Conservation (phyloP, 2,797 vertebrate species). For the Crocidura indochinensis region DNA sequence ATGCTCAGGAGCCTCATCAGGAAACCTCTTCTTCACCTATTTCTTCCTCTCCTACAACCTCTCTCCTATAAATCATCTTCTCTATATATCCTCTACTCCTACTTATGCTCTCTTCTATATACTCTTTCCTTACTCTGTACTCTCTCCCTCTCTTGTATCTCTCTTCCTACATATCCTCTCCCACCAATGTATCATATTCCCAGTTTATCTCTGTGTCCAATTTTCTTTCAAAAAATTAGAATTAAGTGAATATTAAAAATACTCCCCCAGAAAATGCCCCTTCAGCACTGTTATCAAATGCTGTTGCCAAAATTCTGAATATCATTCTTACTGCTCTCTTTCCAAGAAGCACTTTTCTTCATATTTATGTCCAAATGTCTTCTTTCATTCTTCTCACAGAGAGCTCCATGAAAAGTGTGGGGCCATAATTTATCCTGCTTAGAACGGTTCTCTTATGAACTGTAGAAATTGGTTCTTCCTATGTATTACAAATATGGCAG, state of each 20-base stretch:
- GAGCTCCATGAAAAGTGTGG: not conserved
- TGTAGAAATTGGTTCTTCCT: conserved; percentile 16
- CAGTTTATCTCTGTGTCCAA: not conserved
- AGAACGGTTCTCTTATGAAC: not conserved
- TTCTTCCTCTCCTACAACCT: no score
- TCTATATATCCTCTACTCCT: no score
- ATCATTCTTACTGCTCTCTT: conserved; percentile 16
- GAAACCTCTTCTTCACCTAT: not conserved
- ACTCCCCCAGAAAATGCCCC: not conserved
- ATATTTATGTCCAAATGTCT: conserved; percentile 63
- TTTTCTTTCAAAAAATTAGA: not conserved
- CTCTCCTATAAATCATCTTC: no score
- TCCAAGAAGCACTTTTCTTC: conserved; percentile 67
- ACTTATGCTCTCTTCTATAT: no score
- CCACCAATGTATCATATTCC: not conserved
- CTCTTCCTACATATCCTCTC: no score
- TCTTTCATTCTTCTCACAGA: conserved; percentile 58
- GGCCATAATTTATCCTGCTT: conserved; percentile 23
- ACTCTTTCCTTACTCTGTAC: no score
- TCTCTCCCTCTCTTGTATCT: no score
- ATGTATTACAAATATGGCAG: not conserved
- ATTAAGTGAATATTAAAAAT: not conserved
- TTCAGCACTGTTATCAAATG: not conserved
- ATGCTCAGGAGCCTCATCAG: not conserved
- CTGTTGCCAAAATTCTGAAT: not conserved